These are phyloP conservation scores for Sphaerophoria taeniata DNA, from an alignment of 2,888 invertebrate genomes.

Conservation along the genomic window DNA sequence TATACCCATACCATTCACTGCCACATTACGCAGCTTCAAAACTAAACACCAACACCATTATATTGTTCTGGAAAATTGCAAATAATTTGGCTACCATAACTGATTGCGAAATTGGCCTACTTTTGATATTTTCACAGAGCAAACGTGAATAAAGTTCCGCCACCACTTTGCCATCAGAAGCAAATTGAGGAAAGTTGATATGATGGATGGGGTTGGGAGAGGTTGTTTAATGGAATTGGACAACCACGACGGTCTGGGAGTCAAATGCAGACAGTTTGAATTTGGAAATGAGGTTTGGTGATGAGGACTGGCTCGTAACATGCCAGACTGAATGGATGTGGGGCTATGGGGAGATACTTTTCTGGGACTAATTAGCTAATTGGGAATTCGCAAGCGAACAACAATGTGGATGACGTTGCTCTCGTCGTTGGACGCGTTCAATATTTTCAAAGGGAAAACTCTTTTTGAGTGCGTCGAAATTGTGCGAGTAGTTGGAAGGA, in stretches of 20 bases:
- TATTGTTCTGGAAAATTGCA: slow-evolving; percentile 32
- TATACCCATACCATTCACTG: too few relatives aligned
- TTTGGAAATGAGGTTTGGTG: slow-evolving; percentile 19
- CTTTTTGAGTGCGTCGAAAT: too few relatives aligned
- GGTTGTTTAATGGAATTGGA: background rate
- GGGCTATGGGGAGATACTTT: slow-evolving; percentile 24
- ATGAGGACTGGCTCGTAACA: too few relatives aligned
- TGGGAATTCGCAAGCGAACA: slow-evolving; percentile 48
- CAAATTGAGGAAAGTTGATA: background rate
- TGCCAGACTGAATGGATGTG: too few relatives aligned
- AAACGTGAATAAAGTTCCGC: slow-evolving; percentile 28
- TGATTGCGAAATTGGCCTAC: slow-evolving; percentile 66
- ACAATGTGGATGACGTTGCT: slow-evolving; percentile 28
- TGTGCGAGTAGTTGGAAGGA: too few relatives aligned
- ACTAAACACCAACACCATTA: background rate
- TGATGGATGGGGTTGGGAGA: background rate
- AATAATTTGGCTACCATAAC: slow-evolving; percentile 62
- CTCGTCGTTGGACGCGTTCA: too few relatives aligned
- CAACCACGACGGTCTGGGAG: background rate
- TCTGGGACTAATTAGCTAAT: slow-evolving; percentile 68
- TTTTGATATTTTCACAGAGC: slow-evolving; percentile 49
- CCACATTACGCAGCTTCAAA: background rate
- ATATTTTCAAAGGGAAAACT: too few relatives aligned
- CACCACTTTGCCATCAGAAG: too few relatives aligned
- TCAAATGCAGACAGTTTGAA: slow-evolving; percentile 15